Evolutionary conservation across 2,113 vertebrate genomes (phyloP), one percentile per base, ranked within the genome.

Genomic region (Lipophrys pholis): DNA sequence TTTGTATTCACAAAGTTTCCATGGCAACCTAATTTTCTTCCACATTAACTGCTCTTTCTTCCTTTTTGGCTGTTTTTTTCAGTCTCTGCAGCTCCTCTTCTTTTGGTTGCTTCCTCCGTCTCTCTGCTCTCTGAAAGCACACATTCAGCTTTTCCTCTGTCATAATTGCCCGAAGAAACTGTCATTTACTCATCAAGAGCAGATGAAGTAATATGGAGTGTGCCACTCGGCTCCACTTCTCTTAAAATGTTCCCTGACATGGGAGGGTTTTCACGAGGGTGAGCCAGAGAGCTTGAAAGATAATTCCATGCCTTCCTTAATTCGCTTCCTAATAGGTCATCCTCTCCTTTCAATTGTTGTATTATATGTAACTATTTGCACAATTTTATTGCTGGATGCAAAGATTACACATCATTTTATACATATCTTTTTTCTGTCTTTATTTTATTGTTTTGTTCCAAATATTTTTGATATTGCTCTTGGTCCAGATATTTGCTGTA

Each of bases 21-120:
- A 85, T 89, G 78, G 86, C 67, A 75, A 90, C 81, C 39, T 69
- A 12, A 82, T 89, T 30, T 81, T 87, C 87, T 84, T 83, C 58
- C 82, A 82, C 68, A 85, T 76, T 80, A 85, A 79, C 69, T 83
- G 78, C 64, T 67, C 81, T 86, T 80, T 89, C 76, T 80, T 75
- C 17, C 71, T 67, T 57, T 43, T 73, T 78, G 78, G 72, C 65
- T 41, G 46, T 52, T 64, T 62, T 69, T 80, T 80, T 86, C 54
- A 36, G 80, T 61, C 8, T 39, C 62, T 69, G 67, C 39, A 57
- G 60, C 78, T 82, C 73, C 68, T 62, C 61, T 69, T 42, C 21
- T 30, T 57, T 16, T 63, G 58, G 11, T 56, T 75, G 5, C 49
- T 5, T 51, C 48, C 58, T 66, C 30, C 41, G 38, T 14, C 49